These are phyloP conservation scores for Oncorhynchus clarkii DNA, from an alignment of 2,113 vertebrate genomes.

Conservation along the genomic window DNA sequence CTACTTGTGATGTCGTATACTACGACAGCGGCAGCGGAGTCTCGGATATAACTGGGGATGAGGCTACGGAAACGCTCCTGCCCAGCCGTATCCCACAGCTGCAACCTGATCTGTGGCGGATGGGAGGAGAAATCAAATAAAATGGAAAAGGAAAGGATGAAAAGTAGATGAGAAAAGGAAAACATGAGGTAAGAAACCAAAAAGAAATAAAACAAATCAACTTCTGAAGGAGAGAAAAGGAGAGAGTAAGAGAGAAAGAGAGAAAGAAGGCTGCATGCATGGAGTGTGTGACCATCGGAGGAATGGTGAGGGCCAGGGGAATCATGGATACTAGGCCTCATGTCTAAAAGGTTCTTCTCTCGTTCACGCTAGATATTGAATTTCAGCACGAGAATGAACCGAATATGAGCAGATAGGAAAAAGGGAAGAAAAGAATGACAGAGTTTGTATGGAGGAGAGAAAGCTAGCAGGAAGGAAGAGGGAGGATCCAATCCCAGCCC, in stretches of 20 bases:
- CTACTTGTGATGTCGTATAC: constrained; percentile 99
- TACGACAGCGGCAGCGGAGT: constrained; percentile 96
- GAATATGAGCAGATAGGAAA: constrained; percentile 35
- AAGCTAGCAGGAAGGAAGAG: constrained; percentile 2
- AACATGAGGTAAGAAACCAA: constrained; percentile 30
- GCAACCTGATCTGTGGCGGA: constrained; percentile 93
- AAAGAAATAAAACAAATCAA: constrained; percentile 6
- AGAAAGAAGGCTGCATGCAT: constrained; percentile 41
- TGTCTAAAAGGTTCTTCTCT: constrained; percentile 48
- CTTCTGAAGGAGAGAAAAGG: constrained; percentile 24
- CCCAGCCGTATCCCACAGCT: constrained; percentile 98
- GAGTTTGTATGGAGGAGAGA: constrained; percentile 39
- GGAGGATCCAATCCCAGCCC: constrained; percentile 13
- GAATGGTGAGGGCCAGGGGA: constrained; percentile 41
- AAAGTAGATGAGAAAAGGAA: constrained; percentile 61
- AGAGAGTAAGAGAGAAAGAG: not conserved
- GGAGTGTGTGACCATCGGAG: constrained; percentile 43
- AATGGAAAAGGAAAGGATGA: constrained; percentile 45
- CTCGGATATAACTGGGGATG: constrained; percentile 99
- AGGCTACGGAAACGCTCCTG: constrained; percentile 99
- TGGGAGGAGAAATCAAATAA: constrained; percentile 67
- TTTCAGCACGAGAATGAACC: not conserved
- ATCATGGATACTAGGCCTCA: constrained; percentile 45
- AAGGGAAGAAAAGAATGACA: constrained; percentile 45
- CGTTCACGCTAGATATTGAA: constrained; percentile 42